Percentiles rank a stretch among this genome's conserved stretches.
Conservation (phyloP, 2,888 invertebrate genomes). For the Chorisops tibialis region DNA sequence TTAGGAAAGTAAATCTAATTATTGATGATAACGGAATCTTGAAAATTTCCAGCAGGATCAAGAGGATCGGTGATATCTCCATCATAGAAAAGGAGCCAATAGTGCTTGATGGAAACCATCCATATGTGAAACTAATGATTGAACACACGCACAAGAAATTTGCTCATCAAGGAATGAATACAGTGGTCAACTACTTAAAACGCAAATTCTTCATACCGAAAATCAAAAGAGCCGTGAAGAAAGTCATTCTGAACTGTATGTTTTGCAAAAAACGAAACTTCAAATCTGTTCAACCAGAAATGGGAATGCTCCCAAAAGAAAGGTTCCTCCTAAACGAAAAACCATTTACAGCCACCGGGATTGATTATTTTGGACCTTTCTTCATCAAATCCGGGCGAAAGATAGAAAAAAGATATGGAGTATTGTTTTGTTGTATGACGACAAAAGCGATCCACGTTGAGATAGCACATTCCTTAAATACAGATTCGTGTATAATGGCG, state of each 20-base stretch:
- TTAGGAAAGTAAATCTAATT: not conserved
- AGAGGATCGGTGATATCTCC: not conserved
- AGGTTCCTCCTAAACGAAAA: constrained; percentile 30
- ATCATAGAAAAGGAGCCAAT: constrained; percentile 19
- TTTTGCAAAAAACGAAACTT: constrained; percentile 19
- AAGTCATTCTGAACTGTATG: constrained; percentile 11
- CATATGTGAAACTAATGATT: no score
- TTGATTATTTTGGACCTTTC: constrained; percentile 38
- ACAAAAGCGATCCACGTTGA: constrained; percentile 33
- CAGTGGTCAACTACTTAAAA: constrained; percentile 12
- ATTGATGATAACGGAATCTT: no score
- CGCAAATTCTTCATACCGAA: constrained; percentile 22
- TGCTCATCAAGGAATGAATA: no score
- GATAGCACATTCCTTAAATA: constrained; percentile 25
- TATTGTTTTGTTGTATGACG: constrained; percentile 33
- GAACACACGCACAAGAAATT: no score
- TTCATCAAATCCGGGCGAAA: constrained; percentile 17
- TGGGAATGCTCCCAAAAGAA: constrained; percentile 37
- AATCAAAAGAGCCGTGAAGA: constrained; percentile 15
- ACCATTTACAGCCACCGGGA: constrained; percentile 35
- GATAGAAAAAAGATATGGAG: constrained; percentile 24
- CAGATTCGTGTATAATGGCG: constrained; percentile 31
- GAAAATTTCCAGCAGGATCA: not conserved
- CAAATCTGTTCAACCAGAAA: constrained; percentile 32
- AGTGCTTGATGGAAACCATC: constrained; percentile 16